Conservation (phyloP, 2,888 invertebrate species). For the Catocala nupta region DNA sequence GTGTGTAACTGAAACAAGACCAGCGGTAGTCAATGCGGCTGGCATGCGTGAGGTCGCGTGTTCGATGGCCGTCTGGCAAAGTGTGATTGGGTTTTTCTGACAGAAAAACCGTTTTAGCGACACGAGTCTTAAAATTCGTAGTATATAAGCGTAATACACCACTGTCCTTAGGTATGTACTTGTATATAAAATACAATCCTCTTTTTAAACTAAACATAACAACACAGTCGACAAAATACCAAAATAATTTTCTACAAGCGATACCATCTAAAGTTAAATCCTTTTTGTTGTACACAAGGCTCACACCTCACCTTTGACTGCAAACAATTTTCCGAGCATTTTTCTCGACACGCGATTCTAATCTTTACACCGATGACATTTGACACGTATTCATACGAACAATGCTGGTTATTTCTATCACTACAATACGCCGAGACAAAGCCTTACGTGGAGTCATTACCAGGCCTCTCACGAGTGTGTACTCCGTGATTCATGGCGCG, state of each 20-base stretch:
- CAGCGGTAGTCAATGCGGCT: too few species aligned
- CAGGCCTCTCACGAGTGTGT: slow-evolving; percentile 63
- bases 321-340: slow-evolving; percentile 9
- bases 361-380: slow-evolving; percentile 23
- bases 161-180: too few species aligned
- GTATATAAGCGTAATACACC: too few species aligned
- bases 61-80: too few species aligned
- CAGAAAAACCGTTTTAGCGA: too few species aligned
- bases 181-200: too few species aligned
- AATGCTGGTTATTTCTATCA: slow-evolving; percentile 44
- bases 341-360: slow-evolving; percentile 10
- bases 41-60: too few species aligned
- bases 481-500: slow-evolving; percentile 47
- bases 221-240: too few species aligned
- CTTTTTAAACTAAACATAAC: too few species aligned
- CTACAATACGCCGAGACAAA: slow-evolving; percentile 57
- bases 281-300: background rate
- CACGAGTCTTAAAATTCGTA: too few species aligned
- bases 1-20: too few species aligned
- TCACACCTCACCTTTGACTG: slow-evolving; percentile 9
- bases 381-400: slow-evolving; percentile 32
- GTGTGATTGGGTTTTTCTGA: too few species aligned
- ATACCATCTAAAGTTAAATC: slow-evolving; percentile 3
- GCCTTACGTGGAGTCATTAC: slow-evolving; percentile 58
- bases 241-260: background rate